Conservation (phyloP, 2,797 vertebrate species). For the Neosilurus hyrtlii region DNA sequence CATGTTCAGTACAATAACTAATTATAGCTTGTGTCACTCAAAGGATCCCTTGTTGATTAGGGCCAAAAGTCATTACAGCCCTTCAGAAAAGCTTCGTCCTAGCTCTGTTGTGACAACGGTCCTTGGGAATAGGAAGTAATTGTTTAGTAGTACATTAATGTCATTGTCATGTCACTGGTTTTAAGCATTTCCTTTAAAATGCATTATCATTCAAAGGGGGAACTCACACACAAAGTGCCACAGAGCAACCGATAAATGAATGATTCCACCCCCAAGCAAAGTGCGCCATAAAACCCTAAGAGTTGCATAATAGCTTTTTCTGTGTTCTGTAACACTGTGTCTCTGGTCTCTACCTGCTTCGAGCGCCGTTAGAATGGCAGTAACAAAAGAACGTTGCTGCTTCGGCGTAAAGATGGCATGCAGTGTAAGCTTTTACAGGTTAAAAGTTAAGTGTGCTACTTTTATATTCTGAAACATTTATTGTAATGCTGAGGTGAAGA, state of each 20-base stretch:
- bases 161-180: constrained; percentile 59
- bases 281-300: constrained; percentile 56
- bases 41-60: constrained; percentile 58
- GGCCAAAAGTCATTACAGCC: constrained; percentile 64
- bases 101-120: constrained; percentile 60
- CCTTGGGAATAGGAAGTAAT: constrained; percentile 52
- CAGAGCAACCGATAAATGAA: constrained; percentile 63
- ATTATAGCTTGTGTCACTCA: constrained; percentile 70
- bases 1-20: constrained; percentile 71
- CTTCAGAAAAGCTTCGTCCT: constrained; percentile 53
- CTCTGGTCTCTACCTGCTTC: constrained; percentile 39
- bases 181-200: constrained; percentile 50
- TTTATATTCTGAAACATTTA: constrained; percentile 51
- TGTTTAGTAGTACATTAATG: constrained; percentile 55
- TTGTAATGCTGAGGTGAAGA: constrained; percentile 32
- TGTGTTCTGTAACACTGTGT: constrained; percentile 44
- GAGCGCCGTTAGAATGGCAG: constrained; percentile 51
- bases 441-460: constrained; percentile 60
- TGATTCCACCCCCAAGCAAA: constrained; percentile 60
- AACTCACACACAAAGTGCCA: constrained; percentile 45
- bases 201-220: constrained; percentile 54
- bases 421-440: constrained; percentile 47
- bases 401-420: constrained; percentile 48
- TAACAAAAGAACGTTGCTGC: constrained; percentile 57
- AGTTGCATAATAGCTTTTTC: constrained; percentile 57